These are phyloP conservation scores for Drosophila ogumai DNA, from an alignment of 1,140 invertebrate species.

Conservation along the genomic window DNA sequence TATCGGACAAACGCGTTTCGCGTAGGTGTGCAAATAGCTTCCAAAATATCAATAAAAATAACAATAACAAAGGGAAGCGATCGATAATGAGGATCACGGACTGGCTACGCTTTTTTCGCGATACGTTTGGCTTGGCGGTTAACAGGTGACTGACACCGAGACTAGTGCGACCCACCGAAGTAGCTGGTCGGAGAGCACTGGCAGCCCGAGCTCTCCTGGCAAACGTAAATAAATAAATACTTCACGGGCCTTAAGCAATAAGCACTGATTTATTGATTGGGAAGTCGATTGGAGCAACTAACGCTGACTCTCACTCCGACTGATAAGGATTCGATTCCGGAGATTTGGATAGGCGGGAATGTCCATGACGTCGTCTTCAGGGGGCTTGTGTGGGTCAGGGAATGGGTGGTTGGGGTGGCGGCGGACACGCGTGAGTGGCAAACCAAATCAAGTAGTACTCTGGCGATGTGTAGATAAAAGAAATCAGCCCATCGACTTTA, in stretches of 20 bases:
- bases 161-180: constrained; percentile 20
- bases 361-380: constrained; percentile 25
- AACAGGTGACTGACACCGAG: constrained; percentile 54
- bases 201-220: constrained; percentile 3
- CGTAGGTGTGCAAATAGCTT: constrained; percentile 29
- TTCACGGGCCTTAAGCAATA: constrained; percentile 57
- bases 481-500: constrained; percentile 61
- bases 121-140: constrained; percentile 55
- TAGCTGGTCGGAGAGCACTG: constrained; percentile 25
- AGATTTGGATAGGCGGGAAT: constrained; percentile 8
- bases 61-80: constrained; percentile 59
- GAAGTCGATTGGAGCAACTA: constrained; percentile 29
- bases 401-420: constrained; percentile 27
- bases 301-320: constrained; percentile 19
- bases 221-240: constrained; percentile 64
- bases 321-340: constrained; percentile 44
- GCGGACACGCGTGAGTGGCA: constrained; percentile 21
- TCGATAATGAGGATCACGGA: constrained; percentile 51
- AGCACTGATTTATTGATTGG: constrained; percentile 70
- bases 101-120: constrained; percentile 21
- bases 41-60: constrained; percentile 51
- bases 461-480: constrained; percentile 60
- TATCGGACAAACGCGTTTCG: constrained; percentile 51
- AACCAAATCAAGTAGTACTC: constrained; percentile 20
- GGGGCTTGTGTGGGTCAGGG: constrained; percentile 23